Percentiles rank a stretch among this genome's conserved stretches.
Conservation (phyloP, 2,797 vertebrate species). For the Bradypus variegatus region DNA sequence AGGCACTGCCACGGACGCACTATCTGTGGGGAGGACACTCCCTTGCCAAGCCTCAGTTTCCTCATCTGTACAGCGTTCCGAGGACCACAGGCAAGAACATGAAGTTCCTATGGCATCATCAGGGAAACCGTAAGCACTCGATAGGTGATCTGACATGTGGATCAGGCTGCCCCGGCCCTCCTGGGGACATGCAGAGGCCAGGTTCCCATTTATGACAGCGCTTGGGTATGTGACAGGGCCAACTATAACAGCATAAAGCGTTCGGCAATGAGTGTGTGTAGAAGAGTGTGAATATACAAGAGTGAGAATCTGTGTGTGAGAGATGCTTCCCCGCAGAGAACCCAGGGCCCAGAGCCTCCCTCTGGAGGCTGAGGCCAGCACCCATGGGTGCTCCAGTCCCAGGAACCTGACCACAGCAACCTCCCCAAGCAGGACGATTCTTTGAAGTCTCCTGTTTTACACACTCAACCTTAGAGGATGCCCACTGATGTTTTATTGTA, state of each 20-base stretch:
- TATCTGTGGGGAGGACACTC: rapidly evolving
- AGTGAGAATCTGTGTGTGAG: constrained; percentile 35
- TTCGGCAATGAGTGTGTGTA: not conserved
- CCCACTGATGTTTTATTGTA: not conserved
- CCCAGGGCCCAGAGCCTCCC: not conserved
- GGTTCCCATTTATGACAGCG: not conserved
- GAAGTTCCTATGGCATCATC: not conserved
- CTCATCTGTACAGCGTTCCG: not conserved
- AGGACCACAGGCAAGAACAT: rapidly evolving
- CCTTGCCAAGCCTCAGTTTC: not conserved
- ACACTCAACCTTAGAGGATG: not conserved
- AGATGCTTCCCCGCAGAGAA: not conserved
- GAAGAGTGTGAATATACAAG: not conserved
- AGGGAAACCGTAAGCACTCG: not conserved
- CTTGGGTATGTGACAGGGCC: not conserved
- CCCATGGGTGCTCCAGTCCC: not conserved
- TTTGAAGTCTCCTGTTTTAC: not conserved
- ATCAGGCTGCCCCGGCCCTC: no score
- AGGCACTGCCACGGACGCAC: not conserved
- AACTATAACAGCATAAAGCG: not conserved
- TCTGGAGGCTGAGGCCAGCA: not conserved
- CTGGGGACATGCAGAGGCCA: not conserved
- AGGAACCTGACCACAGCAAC: not conserved
- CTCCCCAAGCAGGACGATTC: not conserved
- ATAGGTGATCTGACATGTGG: not conserved